phyloP scores from a whole-genome alignment of 2,888 invertebrate genomes.

The Dinocampus coccinellae region DNA sequence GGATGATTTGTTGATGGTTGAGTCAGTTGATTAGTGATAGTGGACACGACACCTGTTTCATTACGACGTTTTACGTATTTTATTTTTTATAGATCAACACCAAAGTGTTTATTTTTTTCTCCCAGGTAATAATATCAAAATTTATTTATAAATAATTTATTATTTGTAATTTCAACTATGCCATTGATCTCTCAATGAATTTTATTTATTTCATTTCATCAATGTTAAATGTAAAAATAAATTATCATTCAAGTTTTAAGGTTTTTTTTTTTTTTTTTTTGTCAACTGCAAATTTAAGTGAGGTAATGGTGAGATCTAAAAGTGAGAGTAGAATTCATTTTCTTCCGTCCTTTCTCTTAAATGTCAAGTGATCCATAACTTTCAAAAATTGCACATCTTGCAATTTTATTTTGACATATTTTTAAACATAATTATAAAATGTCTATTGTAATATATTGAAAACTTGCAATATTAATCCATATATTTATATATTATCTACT shows the following conservation, averaged over 20 bases:
- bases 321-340: slow-evolving; percentile 4
- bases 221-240: background rate
- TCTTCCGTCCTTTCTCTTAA: background rate
- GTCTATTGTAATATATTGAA: too few species aligned
- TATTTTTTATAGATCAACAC: background rate
- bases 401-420: background rate
- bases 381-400: background rate
- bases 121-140: background rate
- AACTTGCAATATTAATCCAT: too few species aligned
- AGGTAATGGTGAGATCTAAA: background rate
- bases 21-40: slow-evolving; percentile 39
- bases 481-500: too few species aligned
- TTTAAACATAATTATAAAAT: too few species aligned
- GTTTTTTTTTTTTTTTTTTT: background rate
- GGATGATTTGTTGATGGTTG: slow-evolving; percentile 15
- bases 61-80: background rate
- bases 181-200: too few species aligned
- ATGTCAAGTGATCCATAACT: background rate
- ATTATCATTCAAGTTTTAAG: background rate
- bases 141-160: too few species aligned
- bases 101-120: background rate
- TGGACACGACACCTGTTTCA: slow-evolving; percentile 11
- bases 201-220: background rate
- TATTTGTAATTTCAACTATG: too few species aligned
- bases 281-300: background rate